phyloP scores from a whole-genome alignment of 30 jellyfish, hydroid and myxozoan genomes.

The Hydractinia echinata region DNA sequence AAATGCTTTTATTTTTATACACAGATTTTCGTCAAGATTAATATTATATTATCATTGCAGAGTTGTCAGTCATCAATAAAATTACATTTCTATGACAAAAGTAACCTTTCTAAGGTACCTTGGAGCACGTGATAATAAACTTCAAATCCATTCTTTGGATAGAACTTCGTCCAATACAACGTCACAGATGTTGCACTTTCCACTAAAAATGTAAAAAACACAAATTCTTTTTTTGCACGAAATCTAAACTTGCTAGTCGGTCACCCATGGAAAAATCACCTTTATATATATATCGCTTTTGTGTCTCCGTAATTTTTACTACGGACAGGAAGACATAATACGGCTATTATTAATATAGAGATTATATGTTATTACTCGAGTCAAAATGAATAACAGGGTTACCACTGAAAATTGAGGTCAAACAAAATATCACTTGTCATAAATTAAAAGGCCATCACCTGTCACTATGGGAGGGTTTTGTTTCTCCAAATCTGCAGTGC shows the following conservation, averaged over 20 bases:
- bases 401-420: not conserved
- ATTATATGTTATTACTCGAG: not conserved
- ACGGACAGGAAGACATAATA: not conserved
- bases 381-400: not conserved
- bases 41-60: too few species aligned
- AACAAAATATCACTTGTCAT: not conserved
- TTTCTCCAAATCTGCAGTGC: constrained; percentile 47
- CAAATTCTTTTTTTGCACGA: too few species aligned
- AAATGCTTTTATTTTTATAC: too few species aligned
- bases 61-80: too few species aligned
- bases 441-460: constrained; percentile 29
- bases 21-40: too few species aligned
- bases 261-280: too few species aligned
- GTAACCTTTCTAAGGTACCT: constrained; percentile 8
- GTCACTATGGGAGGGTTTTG: constrained; percentile 62
- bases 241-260: too few species aligned
- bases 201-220: constrained; percentile 4
- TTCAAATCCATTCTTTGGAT: constrained; percentile 68
- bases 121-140: constrained; percentile 40
- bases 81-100: too few species aligned
- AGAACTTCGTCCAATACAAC: constrained; percentile 47
- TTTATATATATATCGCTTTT: not conserved
- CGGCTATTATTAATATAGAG: too few species aligned
- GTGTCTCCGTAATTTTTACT: not conserved
- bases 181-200: constrained; percentile 61